phyloP scores from a whole-genome alignment of 2,797 vertebrate genomes.

The Clarias laeviceps region DNA sequence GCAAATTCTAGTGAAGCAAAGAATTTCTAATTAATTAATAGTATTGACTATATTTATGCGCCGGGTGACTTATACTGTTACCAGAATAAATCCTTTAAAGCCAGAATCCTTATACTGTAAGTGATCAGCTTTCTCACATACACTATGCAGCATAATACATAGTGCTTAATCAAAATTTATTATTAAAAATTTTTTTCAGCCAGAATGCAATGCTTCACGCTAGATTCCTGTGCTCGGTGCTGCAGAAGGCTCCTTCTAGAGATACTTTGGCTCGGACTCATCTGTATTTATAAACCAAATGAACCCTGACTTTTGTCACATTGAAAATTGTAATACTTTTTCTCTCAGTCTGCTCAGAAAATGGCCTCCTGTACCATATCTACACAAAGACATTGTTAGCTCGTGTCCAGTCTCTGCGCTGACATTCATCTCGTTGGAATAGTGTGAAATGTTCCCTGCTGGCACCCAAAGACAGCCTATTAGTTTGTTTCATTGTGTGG shows the following conservation, averaged over 20 bases:
- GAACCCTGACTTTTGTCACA: slow-evolving; percentile 33
- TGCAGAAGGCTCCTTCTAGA: neutral
- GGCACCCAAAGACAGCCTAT: slow-evolving; percentile 43
- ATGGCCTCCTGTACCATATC: slow-evolving; percentile 27
- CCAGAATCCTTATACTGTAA: neutral
- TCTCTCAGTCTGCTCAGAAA: slow-evolving; percentile 40
- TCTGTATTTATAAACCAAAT: slow-evolving; percentile 43
- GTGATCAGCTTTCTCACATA: neutral
- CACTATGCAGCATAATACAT: neutral
- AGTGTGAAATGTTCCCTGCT: slow-evolving; percentile 38
- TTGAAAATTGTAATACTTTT: slow-evolving; percentile 42
- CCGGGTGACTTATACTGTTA: neutral
- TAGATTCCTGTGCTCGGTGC: neutral
- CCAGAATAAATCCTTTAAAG: neutral
- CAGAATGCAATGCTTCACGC: neutral
- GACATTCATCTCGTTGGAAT: slow-evolving; percentile 35
- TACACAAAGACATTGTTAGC: slow-evolving; percentile 42
- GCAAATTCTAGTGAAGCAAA: neutral
- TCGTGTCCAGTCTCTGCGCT: slow-evolving; percentile 13
- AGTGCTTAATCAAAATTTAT: neutral
- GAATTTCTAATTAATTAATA: neutral
- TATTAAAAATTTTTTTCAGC: neutral
- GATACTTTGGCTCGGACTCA: slow-evolving; percentile 13
- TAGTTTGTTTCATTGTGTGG: slow-evolving; percentile 48
- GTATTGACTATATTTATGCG: neutral